These are phyloP conservation scores for Climacteris rufus DNA, from an alignment of 2,113 vertebrate species.

Conservation along the genomic window DNA sequence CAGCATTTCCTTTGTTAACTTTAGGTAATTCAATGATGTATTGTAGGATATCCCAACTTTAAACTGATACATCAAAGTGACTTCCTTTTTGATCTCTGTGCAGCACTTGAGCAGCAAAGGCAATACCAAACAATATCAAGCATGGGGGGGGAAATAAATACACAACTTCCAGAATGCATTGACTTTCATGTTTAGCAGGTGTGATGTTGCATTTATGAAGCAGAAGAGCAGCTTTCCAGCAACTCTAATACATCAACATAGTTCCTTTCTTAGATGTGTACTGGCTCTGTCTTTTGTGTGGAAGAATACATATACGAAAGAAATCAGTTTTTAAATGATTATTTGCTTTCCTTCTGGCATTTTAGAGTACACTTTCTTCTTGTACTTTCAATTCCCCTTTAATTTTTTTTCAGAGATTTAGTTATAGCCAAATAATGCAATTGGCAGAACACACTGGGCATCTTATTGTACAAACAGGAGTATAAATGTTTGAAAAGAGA, in stretches of 20 bases:
- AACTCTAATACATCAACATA: not conserved
- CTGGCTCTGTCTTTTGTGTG: not conserved
- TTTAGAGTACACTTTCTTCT: not conserved
- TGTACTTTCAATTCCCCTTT: not conserved
- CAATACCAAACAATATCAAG: rapidly evolving
- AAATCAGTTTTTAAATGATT: not conserved
- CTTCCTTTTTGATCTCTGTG: not conserved
- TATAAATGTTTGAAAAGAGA: not conserved
- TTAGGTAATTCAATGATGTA: not conserved
- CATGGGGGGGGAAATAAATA: not conserved
- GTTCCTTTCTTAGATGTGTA: not conserved
- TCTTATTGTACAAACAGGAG: not conserved
- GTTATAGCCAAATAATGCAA: not conserved
- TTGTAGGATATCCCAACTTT: not conserved
- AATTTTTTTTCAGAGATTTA: not conserved
- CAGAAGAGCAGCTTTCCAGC: not conserved
- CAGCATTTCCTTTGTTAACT: not conserved
- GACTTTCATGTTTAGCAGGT: not conserved
- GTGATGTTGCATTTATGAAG: not conserved
- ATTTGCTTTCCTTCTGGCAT: not conserved
- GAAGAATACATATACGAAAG: not conserved
- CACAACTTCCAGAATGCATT: not conserved
- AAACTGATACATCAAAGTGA: not conserved
- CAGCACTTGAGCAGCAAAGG: not conserved
- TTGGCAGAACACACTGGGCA: not conserved